Evolutionary conservation across 2,113 vertebrate species (phyloP), one percentile per base, ranked within the genome.

Genomic region (Gasterosteus nipponicus): DNA sequence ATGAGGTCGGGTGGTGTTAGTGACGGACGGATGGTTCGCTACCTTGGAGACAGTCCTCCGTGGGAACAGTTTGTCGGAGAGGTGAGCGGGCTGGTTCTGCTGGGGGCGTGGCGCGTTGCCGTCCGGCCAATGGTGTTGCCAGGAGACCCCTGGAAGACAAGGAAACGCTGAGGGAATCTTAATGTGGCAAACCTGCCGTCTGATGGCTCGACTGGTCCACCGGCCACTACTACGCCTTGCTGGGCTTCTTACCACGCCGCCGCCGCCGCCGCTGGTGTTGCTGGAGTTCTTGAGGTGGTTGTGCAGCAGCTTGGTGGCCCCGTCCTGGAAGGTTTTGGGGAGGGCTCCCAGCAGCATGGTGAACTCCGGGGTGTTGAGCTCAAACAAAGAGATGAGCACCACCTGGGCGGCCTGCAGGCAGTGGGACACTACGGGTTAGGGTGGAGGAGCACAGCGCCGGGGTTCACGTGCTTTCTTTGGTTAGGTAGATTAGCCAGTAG

Each of bases 321-420:
- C 98, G 65, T 99, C 98, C 93, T 99, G 98, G 95, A 99, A 99
- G 78, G 98, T 99, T 94, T 99, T 99, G 78, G 98, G 98, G 93
- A 99, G 94, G 68, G 98, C 98, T 89, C 97, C 98, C 90, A 99
- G 96, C 94, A 99, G 94, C 98, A 99, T 99, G 90, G 97, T 98
- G 95, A 99, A 99, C 95, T 98, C 97, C 0, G 98, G 97, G 16
- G 98, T 98, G 89, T 99, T 99, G 90, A 99, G 70, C 93, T 99
- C 97, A 90, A 99, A 99, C 85, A 99, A 93, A 72, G 97, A 94
- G 90, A 99, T 99, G 69, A 99, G 95, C 85, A 99, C 98, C 83
- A 98, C 95, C 89, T 99, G 97, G 61, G 98, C 98, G 29, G 98
- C 98, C 98, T 99, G 87, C 29, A 85, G 84, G 80, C 39, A 77